A percentile compares a stretch with the other conserved stretches of the same genome.
Conservation (phyloP, 1,140 invertebrate species). For the Drosophila nannoptera region DNA sequence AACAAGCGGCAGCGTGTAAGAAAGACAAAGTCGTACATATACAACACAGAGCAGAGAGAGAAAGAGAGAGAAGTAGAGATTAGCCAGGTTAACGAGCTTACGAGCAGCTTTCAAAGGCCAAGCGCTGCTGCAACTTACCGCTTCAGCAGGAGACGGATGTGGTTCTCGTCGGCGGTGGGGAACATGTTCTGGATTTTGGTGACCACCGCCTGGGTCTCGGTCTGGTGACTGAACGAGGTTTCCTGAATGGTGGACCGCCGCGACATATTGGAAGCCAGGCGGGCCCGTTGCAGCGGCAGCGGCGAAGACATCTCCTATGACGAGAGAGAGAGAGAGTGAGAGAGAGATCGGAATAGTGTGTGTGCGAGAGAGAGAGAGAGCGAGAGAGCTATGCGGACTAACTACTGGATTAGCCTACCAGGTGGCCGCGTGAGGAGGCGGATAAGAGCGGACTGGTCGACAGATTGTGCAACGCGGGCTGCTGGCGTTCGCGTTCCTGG, state of each 20-base stretch:
- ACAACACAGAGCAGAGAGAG: background rate
- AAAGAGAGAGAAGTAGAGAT: constrained; percentile 35
- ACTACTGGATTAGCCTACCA: constrained; percentile 45
- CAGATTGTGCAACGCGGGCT: constrained; percentile 69
- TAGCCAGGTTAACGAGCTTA: constrained; percentile 43
- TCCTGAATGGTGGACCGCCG: constrained; percentile 83
- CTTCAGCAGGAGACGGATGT: constrained; percentile 91
- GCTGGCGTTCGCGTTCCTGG: constrained; percentile 63
- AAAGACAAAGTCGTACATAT: constrained; percentile 49
- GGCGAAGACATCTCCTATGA: constrained; percentile 76
- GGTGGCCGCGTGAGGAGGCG: constrained; percentile 64
- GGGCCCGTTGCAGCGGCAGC: constrained; percentile 79
- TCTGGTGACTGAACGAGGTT: constrained; percentile 82
- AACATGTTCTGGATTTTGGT: constrained; percentile 94
- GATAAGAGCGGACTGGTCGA: constrained; percentile 76
- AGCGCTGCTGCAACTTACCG: constrained; percentile 83
- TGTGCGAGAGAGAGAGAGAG: background rate
- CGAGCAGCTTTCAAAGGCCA: too few species aligned
- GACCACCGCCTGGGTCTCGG: constrained; percentile 86
- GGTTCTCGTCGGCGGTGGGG: constrained; percentile 92
- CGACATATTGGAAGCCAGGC: constrained; percentile 79
- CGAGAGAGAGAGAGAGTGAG: too few species aligned
- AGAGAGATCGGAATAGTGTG: too few species aligned
- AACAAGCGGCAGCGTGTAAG: constrained; percentile 65
- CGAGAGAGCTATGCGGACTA: background rate